Conservation (phyloP, 2,888 invertebrate genomes). For the Napeogenes inachia region DNA sequence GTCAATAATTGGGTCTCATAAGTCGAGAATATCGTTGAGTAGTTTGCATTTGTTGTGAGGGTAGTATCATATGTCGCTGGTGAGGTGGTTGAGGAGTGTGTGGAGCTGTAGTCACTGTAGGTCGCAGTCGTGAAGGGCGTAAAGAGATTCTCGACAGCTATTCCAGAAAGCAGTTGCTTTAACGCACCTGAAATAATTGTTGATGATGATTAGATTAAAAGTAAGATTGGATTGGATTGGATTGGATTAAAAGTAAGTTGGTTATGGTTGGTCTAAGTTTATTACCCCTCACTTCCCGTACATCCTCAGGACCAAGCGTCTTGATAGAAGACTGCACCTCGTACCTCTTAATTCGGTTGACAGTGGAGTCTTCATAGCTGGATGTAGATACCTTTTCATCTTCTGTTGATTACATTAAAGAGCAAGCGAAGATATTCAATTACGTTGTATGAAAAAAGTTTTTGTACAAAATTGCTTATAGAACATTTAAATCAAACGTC, state of each 20-base stretch:
- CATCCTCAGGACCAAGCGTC: constrained; percentile 16
- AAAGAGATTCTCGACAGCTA: constrained; percentile 19
- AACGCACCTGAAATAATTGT: constrained; percentile 20
- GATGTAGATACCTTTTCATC: background rate
- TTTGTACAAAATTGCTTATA: too few relatives aligned
- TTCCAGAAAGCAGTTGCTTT: constrained; percentile 16
- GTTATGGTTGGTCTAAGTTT: background rate
- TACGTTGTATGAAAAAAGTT: too few relatives aligned
- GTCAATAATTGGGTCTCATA: background rate
- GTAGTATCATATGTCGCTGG: background rate
- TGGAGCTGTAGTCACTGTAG: background rate
- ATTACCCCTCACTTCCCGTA: constrained; percentile 22
- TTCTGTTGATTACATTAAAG: background rate
- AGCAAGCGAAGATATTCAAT: background rate
- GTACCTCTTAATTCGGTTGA: constrained; percentile 12
- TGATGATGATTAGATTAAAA: too few relatives aligned
- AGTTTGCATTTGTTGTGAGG: background rate
- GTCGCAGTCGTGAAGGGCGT: constrained; percentile 14
- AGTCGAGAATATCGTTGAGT: background rate
- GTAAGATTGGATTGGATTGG: too few relatives aligned
- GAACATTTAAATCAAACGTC: background rate
- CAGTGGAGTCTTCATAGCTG: background rate
- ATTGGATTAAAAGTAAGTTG: too few relatives aligned
- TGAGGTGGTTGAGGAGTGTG: background rate
- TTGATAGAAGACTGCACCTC: constrained; percentile 9